Base-by-base conservation (phyloP, 1,140 invertebrate species). In the Rhopalosiphum padi region DNA sequence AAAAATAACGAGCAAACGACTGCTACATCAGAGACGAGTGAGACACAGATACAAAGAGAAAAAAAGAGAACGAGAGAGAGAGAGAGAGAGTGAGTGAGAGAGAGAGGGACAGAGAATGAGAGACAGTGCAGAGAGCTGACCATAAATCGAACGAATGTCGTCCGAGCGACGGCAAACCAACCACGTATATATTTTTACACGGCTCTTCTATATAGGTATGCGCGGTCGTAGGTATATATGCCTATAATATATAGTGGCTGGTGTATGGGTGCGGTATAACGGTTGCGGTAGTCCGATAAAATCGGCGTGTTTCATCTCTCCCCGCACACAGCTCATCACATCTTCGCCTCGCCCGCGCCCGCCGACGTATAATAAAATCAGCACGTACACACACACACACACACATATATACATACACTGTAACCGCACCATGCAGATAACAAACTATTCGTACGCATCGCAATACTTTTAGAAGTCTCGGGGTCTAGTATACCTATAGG, bases 1-100 rank as follows among this genome's bases (percentile, higher is more conserved):
- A 77, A n/a, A 77, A 77, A 77, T 77, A 77, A 77, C 60, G 60
- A 77, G 60, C 60, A 77, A 77, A 77, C 60, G 60, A 77, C 60
- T 77, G 22, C 53, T 23, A n/a, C 60, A 77, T n/a, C 60, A n/a
- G 30, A 18, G 30, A n/a, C 60, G n/a, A 77, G 30, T n/a, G 60
- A n/a, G 30, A n/a, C 25, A 77, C 4, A 77, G 4, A 77, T 68
- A n/a, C 11, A 30, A 8, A 30, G 30, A 68, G 25, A 68, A 11
- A n/a, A n/a, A 30, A 11, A 60, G 25, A 30, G 7, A 30, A 30
- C 0, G 25, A 60, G 30, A 11, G 23, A 30, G 55, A 9, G 23
- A 60, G 55, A 30, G 55, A 60, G 9, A 60, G 11, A 15, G 9
- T 8, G 55, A 60, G 55, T 30, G 8, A 60, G 0, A 60, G 8